Evolutionary conservation across 1,140 invertebrate species (phyloP), one percentile per base, ranked within the genome.

Genomic region (Bombus polaris): DNA sequence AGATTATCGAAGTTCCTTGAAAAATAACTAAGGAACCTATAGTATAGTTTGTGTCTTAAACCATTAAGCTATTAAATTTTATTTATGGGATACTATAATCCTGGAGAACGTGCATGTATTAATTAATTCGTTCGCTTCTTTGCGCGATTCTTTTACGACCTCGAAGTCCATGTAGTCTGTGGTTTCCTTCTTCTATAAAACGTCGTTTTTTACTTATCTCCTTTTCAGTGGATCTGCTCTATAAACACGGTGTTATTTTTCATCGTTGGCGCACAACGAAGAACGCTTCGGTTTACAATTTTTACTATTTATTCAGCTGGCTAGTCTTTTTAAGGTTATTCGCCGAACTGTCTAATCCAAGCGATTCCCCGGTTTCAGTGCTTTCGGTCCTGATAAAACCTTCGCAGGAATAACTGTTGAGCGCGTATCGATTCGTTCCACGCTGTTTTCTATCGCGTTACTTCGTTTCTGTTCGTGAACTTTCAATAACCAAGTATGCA

Each of bases 381-480:
- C 25, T 25, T 53, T 53, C 53, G 25, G 15, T 42, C 37, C 9
- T 39, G 28, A 39, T 37, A 39, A 77, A 77, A 62, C 35, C 74
- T 37, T n/a, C 53, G 35, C 57, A 35, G n/a, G 15, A 32, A 65
- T 78, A 66, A 62, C 39, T 65, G 59, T 78, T n/a, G 28, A 65
- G 1, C 22, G 35, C 75, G 57, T 65, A 78, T 78, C 39, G 75
- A 42, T 78, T 44, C n/a, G 62, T 22, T 39, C 47, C 53, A 13
- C 53, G 53, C 25, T 25, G 35, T 62, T 77, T 77, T 42, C 37
- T 32, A 65, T 66, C 75, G 75, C 25, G 53, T 76, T 76, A 76
- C 53, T 59, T 59, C 73, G 73, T 35, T 75, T 32, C 44, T 22
- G 44, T 8, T 44, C 47, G 47, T 18, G 1, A 53, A 53, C 73